Evolutionary conservation across 2,888 invertebrate species (phyloP), one percentile per base, ranked within the genome.

Genomic region (Andrena bucephala): DNA sequence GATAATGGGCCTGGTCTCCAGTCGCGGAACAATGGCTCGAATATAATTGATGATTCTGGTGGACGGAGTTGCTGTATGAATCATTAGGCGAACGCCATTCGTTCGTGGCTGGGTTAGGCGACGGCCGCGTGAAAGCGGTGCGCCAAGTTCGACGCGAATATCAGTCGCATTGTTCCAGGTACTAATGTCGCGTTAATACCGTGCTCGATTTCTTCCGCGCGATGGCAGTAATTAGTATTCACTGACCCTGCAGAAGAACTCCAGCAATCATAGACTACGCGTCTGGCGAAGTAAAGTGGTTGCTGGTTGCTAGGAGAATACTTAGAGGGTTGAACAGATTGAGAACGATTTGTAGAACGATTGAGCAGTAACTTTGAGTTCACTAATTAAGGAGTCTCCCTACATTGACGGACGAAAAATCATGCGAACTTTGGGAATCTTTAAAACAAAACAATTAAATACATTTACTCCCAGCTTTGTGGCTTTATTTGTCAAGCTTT

Each of bases 21-120:
- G 33, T 66, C 75, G 73, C 36, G 66, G 76, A 85, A 87, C 83
- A 87, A 87, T 87, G 74, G 82, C 66, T 77, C 73, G 70, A 63
- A 74, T 79, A 81, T 87, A 87, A 87, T 87, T 87, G 85, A 85
- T 87, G 85, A 83, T 77, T 77, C 77, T 36, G 75, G 29, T 29
- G 75, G 75, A 70, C 59, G 70, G 77, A 31, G 74, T 59, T 77
- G 72, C 24, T 73, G 75, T 73, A 81, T 80, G 85, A 87, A 82
- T 84, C 77, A 83, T 81, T 65, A 79, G 81, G 78, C 60, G 78
- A 67, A 80, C 77, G 68, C 73, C 71, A 67, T 42, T 78, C 16
- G 60, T 67, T 62, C 63, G 27, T 33, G 36, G 50, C 48, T 52
- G 36, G 50, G 69, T 78, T 63, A 73, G 76, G 74, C 77, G 79